Evolutionary conservation across 64 coral and sea anemone species (phyloP).

Genomic region (Hydrozoanthus tunicans): DNA sequence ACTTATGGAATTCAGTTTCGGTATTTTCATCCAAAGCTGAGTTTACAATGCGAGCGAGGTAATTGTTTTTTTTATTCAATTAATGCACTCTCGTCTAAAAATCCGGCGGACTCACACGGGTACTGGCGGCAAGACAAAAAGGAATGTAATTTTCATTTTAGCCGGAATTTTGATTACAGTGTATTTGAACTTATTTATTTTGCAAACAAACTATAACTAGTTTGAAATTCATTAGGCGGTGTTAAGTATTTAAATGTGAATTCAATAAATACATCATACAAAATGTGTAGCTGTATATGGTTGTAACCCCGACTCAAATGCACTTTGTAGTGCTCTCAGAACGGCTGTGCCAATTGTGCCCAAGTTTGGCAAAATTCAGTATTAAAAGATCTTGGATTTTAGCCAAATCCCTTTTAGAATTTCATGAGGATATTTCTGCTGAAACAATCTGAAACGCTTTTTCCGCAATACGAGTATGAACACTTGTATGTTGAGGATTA

Average conservation of each 20-base stretch:
- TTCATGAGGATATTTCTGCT: slow-evolving; percentile 33
- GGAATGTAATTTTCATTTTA: background rate
- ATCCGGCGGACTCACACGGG: background rate
- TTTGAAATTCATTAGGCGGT: background rate
- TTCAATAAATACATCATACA: too few species aligned
- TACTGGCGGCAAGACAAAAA: background rate
- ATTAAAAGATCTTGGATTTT: background rate
- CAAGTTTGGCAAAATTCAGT: slow-evolving; percentile 12
- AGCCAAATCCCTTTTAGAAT: background rate
- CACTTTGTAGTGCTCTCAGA: too few species aligned
- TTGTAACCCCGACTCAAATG: too few species aligned
- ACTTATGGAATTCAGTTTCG: slow-evolving; percentile 14
- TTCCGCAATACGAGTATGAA: slow-evolving; percentile 30
- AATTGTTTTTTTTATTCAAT: background rate
- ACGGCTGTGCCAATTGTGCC: background rate
- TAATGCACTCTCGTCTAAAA: background rate
- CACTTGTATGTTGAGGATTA: background rate
- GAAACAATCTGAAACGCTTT: slow-evolving; percentile 27
- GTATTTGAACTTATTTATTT: slow-evolving; percentile 13
- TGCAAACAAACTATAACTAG: background rate
- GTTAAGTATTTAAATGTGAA: background rate
- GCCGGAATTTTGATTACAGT: background rate
- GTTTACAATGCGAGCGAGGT: background rate
- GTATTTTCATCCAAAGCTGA: background rate
- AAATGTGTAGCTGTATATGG: too few species aligned